Conservation (phyloP, 2,113 vertebrate genomes). For the Riparia riparia region DNA sequence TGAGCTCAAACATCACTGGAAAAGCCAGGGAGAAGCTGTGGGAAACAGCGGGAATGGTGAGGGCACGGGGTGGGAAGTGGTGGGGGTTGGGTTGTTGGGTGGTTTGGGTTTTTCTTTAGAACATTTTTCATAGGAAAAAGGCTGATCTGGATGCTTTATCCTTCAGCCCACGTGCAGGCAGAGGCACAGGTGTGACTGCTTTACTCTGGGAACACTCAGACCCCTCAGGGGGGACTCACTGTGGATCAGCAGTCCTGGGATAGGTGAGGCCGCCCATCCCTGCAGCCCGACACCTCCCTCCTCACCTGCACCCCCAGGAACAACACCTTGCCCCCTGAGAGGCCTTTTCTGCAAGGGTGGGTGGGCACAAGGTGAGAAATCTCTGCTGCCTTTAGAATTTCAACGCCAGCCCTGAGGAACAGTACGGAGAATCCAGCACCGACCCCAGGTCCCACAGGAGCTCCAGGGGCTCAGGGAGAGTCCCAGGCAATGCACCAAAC, state of each 20-base stretch:
- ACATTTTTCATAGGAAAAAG: not conserved
- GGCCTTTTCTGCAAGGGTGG: fast-evolving
- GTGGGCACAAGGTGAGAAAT: not conserved
- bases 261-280: not conserved
- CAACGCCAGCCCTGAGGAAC: fast-evolving
- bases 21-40: not conserved
- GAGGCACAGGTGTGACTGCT: not conserved
- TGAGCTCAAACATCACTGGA: not conserved
- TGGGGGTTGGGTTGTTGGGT: not conserved
- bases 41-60: not conserved
- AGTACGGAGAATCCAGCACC: not conserved
- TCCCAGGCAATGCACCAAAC: not conserved
- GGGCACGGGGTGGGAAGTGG: fast-evolving
- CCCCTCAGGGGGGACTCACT: not conserved
- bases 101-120: not conserved
- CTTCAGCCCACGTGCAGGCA: not conserved
- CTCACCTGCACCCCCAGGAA: not conserved
- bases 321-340: fast-evolving
- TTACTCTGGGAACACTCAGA: not conserved
- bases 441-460: fast-evolving
- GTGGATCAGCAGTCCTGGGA: fast-evolving
- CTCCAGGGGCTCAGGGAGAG: not conserved
- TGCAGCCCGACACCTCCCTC: not conserved
- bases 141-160: not conserved
- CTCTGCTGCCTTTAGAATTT: not conserved